Conservation (phyloP, 2,113 vertebrate genomes). For the Hyla sarda region DNA sequence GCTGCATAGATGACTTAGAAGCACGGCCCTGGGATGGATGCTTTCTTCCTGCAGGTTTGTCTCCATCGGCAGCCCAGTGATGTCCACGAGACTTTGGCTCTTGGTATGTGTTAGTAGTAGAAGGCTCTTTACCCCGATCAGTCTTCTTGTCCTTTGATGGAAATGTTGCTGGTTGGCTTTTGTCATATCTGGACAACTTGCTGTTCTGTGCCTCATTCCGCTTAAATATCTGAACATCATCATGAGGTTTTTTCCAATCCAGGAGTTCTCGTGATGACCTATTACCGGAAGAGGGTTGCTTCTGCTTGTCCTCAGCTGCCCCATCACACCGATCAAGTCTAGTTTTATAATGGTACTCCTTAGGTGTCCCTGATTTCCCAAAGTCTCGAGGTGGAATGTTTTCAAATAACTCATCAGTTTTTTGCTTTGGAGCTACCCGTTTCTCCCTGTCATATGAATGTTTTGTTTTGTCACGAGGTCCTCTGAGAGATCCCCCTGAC, state of each 20-base stretch:
- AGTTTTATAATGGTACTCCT: slow-evolving; percentile 70
- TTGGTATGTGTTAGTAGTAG: slow-evolving; percentile 63
- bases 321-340: slow-evolving; percentile 67
- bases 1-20: slow-evolving; percentile 72
- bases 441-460: slow-evolving; percentile 70
- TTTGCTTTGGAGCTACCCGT: slow-evolving; percentile 70
- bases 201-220: slow-evolving; percentile 72
- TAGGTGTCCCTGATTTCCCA: slow-evolving; percentile 71
- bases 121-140: slow-evolving; percentile 69
- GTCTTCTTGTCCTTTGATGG: slow-evolving; percentile 71
- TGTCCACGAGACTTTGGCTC: slow-evolving; percentile 54
- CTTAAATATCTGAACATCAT: slow-evolving; percentile 73
- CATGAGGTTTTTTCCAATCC: slow-evolving; percentile 74
- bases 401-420: slow-evolving; percentile 67
- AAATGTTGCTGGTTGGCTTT: slow-evolving; percentile 64
- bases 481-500: slow-evolving; percentile 70
- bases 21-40: slow-evolving; percentile 70
- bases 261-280: slow-evolving; percentile 71
- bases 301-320: slow-evolving; percentile 71
- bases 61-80: slow-evolving; percentile 64
- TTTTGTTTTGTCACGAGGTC: slow-evolving; percentile 75
- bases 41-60: slow-evolving; percentile 71
- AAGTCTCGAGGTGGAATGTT: slow-evolving; percentile 67
- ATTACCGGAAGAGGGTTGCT: slow-evolving; percentile 63
- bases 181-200: slow-evolving; percentile 66